Conservation (phyloP, 2,797 vertebrate genomes). For the Oophaga sylvatica region DNA sequence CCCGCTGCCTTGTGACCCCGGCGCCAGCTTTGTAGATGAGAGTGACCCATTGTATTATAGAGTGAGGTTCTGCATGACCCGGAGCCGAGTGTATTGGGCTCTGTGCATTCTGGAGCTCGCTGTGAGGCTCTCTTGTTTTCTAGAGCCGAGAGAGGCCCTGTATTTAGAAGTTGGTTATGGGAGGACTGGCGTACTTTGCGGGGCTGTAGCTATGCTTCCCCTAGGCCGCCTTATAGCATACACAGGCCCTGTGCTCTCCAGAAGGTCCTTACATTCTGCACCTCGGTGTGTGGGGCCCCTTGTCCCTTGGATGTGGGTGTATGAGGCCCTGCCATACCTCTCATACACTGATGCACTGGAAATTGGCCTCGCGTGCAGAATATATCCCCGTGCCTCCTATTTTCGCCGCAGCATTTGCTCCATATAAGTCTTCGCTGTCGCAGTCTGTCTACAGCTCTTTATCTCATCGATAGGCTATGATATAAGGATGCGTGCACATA, state of each 20-base stretch:
- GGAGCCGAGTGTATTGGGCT: neutral
- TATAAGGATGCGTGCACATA: no score
- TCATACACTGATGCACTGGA: neutral
- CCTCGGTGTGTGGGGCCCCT: neutral
- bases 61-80: neutral
- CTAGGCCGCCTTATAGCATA: neutral
- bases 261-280: neutral
- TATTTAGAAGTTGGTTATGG: neutral
- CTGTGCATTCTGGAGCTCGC: conserved; percentile 5
- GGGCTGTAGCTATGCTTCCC: neutral
- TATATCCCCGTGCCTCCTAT: no score
- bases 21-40: neutral
- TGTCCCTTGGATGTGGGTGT: neutral
- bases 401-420: no score
- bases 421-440: no score
- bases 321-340: neutral
- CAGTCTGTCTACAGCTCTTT: no score
- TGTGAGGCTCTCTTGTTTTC: conserved; percentile 4
- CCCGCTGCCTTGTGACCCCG: neutral
- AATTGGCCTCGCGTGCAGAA: neutral
- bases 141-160: neutral
- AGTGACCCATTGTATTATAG: conserved; percentile 7
- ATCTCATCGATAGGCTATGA: no score
- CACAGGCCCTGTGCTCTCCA: neutral
- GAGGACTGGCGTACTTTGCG: neutral